phyloP scores from a whole-genome alignment of 2,797 vertebrate genomes.

The Spondyliosoma cantharus region DNA sequence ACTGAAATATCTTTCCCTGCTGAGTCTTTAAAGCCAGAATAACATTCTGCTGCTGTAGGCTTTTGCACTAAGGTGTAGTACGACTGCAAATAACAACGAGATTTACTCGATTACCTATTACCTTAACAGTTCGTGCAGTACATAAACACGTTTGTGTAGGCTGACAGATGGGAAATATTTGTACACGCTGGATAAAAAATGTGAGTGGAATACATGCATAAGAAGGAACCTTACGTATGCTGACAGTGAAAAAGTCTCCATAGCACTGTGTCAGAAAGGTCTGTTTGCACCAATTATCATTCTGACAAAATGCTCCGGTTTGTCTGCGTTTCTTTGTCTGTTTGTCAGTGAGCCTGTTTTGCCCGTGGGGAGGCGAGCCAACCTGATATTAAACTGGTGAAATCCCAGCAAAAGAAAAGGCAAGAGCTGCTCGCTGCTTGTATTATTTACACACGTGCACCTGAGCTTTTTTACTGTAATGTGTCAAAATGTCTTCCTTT shows the following conservation, averaged over 20 bases:
- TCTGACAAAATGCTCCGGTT: too few species aligned
- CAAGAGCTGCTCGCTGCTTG: too few species aligned
- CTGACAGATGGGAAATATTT: constrained; percentile 46
- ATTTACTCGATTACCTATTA: constrained; percentile 40
- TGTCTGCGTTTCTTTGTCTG: too few species aligned
- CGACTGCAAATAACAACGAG: constrained; percentile 42
- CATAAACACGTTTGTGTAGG: constrained; percentile 35
- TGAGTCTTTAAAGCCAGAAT: constrained; percentile 68
- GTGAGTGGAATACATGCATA: background rate
- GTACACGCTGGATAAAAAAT: background rate
- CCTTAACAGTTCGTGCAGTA: constrained; percentile 23
- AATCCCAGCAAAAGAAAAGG: too few species aligned
- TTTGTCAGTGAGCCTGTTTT: too few species aligned
- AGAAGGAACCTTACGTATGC: constrained; percentile 5
- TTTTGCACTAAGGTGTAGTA: constrained; percentile 38
- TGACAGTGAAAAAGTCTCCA: background rate
- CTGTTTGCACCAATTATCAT: too few species aligned
- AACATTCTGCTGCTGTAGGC: constrained; percentile 45
- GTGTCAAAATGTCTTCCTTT: too few species aligned
- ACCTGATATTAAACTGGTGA: too few species aligned
- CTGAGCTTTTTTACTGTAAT: too few species aligned
- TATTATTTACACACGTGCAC: too few species aligned
- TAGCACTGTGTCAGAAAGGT: too few species aligned
- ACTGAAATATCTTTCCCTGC: constrained; percentile 55
- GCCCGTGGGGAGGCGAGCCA: too few species aligned